phyloP scores from a whole-genome alignment of 2,888 invertebrate genomes.

The Diabrotica balteata region DNA sequence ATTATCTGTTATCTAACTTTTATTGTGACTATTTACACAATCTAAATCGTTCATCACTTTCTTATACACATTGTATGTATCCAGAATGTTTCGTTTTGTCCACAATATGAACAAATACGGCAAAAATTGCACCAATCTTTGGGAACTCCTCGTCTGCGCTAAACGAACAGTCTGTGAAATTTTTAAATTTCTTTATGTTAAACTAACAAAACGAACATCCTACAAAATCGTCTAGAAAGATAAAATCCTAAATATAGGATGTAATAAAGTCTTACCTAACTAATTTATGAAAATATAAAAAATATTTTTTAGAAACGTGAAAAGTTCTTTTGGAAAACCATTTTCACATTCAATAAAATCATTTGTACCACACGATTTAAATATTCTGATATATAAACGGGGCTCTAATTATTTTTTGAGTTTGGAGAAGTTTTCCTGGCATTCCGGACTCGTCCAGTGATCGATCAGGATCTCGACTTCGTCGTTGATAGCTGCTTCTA shows the following conservation, averaged over 20 bases:
- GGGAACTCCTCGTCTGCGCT: conserved; percentile 38
- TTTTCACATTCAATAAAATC: conserved; percentile 36
- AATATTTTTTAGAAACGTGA: conserved; percentile 29
- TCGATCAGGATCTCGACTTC: conserved; percentile 74
- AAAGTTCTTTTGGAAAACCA: conserved; percentile 13
- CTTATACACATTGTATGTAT: neutral
- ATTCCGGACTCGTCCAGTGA: conserved; percentile 78
- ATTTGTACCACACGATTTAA: conserved; percentile 43
- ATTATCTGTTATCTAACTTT: neutral
- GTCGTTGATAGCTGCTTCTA: conserved; percentile 69
- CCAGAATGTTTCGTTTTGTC: neutral
- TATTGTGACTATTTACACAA: neutral
- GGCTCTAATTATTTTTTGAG: conserved; percentile 20
- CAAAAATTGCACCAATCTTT: conserved; percentile 48
- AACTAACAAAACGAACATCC: conserved; percentile 27
- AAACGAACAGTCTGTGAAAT: conserved; percentile 35
- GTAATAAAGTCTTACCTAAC: conserved; percentile 23
- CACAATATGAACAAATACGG: neutral
- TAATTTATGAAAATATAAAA: conserved; percentile 49
- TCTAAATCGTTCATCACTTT: too few species aligned
- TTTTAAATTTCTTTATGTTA: conserved; percentile 30
- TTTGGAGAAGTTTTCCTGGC: conserved; percentile 64
- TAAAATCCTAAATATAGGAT: conserved; percentile 38
- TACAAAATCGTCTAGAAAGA: conserved; percentile 31
- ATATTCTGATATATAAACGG: conserved; percentile 10